Evolutionary conservation across 1,140 invertebrate genomes (phyloP).

Genomic region (Drosophila parabipectinata): DNA sequence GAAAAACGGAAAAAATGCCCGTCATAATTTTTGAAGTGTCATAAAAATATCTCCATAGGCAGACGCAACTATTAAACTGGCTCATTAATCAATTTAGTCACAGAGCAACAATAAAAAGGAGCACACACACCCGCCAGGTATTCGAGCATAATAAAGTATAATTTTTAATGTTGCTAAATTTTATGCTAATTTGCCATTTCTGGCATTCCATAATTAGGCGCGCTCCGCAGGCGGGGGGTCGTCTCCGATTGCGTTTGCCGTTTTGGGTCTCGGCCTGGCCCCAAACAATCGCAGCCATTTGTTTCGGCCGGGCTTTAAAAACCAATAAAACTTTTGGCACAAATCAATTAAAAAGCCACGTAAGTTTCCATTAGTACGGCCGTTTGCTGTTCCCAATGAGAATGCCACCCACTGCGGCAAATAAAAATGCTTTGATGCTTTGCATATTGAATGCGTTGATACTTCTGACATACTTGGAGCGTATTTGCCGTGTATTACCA

Average conservation of each 20-base stretch:
- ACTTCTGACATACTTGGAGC: conserved; percentile 34
- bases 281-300: conserved; percentile 34
- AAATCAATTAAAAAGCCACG: conserved; percentile 71
- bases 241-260: conserved; percentile 9
- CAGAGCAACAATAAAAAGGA: conserved; percentile 73
- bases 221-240: conserved; percentile 26
- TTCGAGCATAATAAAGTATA: conserved; percentile 64
- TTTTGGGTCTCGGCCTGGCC: conserved; percentile 7
- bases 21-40: conserved; percentile 68
- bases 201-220: conserved; percentile 67
- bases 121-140: conserved; percentile 20
- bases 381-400: conserved; percentile 41
- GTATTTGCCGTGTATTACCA: conserved; percentile 53
- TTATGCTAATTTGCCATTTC: conserved; percentile 78
- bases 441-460: conserved; percentile 60
- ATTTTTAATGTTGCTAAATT: conserved; percentile 75
- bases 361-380: conserved; percentile 38
- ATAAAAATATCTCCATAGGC: conserved; percentile 61
- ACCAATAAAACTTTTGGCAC: conserved; percentile 64
- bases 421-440: conserved; percentile 65
- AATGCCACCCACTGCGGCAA: conserved; percentile 77
- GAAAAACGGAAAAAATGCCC: conserved; percentile 30
- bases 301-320: conserved; percentile 50
- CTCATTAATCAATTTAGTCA: conserved; percentile 81
- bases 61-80: conserved; percentile 61